These are phyloP conservation scores for Tarsius wallacei DNA, from an alignment of 2,797 vertebrate genomes.

Conservation along the genomic window DNA sequence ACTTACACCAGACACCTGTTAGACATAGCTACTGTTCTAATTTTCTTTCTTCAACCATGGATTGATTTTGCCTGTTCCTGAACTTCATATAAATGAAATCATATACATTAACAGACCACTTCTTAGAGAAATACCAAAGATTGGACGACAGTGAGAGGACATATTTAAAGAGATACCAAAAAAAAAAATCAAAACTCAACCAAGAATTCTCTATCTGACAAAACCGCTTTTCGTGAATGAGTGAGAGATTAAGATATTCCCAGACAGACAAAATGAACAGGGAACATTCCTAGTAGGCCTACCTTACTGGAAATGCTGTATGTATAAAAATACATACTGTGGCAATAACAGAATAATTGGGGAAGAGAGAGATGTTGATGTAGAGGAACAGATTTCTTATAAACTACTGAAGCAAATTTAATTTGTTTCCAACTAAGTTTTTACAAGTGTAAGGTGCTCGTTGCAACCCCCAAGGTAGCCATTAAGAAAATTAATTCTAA, in stretches of 20 bases:
- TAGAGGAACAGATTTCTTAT: not conserved
- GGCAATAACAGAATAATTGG: not conserved
- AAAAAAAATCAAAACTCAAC: not conserved
- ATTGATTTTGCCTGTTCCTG: not conserved
- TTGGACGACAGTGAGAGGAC: not conserved
- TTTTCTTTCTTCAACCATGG: not conserved
- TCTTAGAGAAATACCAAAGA: not conserved
- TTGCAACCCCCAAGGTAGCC: not conserved
- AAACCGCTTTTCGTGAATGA: not conserved
- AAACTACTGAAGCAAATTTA: not conserved
- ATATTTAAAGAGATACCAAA: not conserved
- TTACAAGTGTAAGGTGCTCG: not conserved
- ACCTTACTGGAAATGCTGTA: not conserved
- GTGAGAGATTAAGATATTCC: no score
- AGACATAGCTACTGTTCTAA: not conserved
- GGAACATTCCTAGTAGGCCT: no score
- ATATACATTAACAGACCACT: not conserved
- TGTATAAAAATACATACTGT: not conserved
- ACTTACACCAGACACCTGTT: not conserved
- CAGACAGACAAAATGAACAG: no score
- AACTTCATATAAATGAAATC: not conserved
- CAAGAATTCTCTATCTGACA: not conserved
- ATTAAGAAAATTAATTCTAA: not conserved
- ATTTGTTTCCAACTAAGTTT: not conserved
- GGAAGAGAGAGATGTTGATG: not conserved